Evolutionary conservation across 2,797 vertebrate species (phyloP).

Genomic region (Sebastiscus tertius): DNA sequence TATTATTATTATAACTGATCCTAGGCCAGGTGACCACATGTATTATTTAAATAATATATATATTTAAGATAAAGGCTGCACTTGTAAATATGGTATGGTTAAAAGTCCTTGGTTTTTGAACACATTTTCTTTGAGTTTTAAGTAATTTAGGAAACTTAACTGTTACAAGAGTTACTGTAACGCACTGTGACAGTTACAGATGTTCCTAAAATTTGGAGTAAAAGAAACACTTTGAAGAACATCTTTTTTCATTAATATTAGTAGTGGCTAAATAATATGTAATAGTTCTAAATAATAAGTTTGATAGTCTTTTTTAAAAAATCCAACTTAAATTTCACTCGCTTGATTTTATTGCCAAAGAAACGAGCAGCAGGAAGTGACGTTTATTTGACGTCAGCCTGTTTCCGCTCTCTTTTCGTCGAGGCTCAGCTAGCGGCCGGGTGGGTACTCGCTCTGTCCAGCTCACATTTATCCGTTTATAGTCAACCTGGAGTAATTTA

Average conservation of each 20-base stretch:
- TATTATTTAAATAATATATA: slow-evolving; percentile 71
- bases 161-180: slow-evolving; percentile 29
- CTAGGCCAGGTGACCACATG: slow-evolving; percentile 30
- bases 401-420: slow-evolving; percentile 77
- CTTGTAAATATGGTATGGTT: slow-evolving; percentile 69
- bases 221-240: too few relatives aligned
- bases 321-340: fast-evolving
- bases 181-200: slow-evolving; percentile 7
- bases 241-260: too few relatives aligned
- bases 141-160: slow-evolving; percentile 26
- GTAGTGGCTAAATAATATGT: neutral
- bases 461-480: neutral
- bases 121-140: neutral
- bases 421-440: slow-evolving; percentile 75
- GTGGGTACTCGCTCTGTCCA: slow-evolving; percentile 67
- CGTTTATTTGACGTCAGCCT: slow-evolving; percentile 6
- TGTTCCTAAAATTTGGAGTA: neutral
- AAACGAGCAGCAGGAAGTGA: slow-evolving; percentile 60
- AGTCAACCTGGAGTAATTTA: fast-evolving
- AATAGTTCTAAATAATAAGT: neutral
- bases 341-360: neutral
- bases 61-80: slow-evolving; percentile 57
- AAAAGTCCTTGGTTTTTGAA: slow-evolving; percentile 39
- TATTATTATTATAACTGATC: slow-evolving; percentile 7
- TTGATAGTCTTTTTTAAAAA: fast-evolving